Evolutionary conservation across 2,888 invertebrate genomes (phyloP), one percentile per base, ranked within the genome.

Genomic region (Tanypteryx hageni): DNA sequence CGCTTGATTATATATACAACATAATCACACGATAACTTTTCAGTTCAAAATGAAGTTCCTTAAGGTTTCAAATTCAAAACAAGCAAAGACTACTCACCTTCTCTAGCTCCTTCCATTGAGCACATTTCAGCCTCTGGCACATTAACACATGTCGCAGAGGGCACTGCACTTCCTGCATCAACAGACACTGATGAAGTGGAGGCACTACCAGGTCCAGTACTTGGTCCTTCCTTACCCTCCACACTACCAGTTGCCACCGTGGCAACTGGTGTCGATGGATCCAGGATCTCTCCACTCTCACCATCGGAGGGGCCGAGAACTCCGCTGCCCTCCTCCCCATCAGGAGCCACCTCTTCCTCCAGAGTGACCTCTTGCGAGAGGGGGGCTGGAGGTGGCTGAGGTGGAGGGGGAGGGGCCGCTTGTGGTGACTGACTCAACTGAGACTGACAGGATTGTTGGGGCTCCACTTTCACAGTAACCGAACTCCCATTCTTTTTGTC

Each of bases 401-500:
- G 13, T 44, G 89, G 89, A 18, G 61, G 89, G n/a, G 83, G 83
- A 10, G 83, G 44, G 83, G 83, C 83, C 22, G 64, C 64, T 64
- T 59, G 16, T 14, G 44, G 31, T 31, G 14, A 61, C 18, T 11
- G 64, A 16, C 10, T n/a, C 59, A 22, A 27, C 58, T 27, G 18
- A 22, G 14, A 22, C 59, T 31, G n/a, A 64, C 61, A 64, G 61
- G 61, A 31, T 64, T 10, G 56, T 27, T 92, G 85, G 61, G 92
- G 64, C 86, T 91, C 92, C 83, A 85, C 93, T 83, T 93, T 92
- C 64, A 91, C 92, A 81, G 89, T 92, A 57, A 83, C 84, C 57
- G 93, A 92, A 85, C 85, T 83, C 81, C 92, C 92, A 92, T 93
- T 93, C 92, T 93, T 93, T 92, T 93, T 93, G 81, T 93, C 93